Evolutionary conservation across 2,888 invertebrate genomes (phyloP).

Genomic region (Galerucella calmariensis): DNA sequence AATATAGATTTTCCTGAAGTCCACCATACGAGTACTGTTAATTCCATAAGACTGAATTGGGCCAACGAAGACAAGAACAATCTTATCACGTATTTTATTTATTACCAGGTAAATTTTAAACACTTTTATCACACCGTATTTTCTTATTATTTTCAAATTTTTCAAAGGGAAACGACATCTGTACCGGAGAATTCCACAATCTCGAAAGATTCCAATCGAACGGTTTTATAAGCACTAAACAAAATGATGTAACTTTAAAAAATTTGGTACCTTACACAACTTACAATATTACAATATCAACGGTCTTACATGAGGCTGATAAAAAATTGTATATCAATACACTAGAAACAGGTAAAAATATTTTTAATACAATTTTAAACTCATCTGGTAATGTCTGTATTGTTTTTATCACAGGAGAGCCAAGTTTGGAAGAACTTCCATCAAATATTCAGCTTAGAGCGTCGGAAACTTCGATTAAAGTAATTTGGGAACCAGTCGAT

Average conservation of each 20-base stretch:
- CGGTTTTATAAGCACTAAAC: constrained; percentile 56
- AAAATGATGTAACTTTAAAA: constrained; percentile 52
- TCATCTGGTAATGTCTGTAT: no score
- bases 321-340: constrained; percentile 51
- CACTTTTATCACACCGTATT: no score
- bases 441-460: constrained; percentile 52
- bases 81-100: constrained; percentile 54
- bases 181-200: constrained; percentile 48
- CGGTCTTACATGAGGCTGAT: constrained; percentile 54
- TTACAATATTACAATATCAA: constrained; percentile 57
- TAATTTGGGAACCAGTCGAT: constrained; percentile 56
- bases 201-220: constrained; percentile 55
- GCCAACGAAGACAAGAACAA: constrained; percentile 51
- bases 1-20: constrained; percentile 55
- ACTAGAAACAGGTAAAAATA: constrained; percentile 55
- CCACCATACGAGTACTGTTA: constrained; percentile 43
- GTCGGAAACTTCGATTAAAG: constrained; percentile 49
- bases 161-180: constrained; percentile 53
- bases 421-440: constrained; percentile 55
- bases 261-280: constrained; percentile 58
- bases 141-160: no score
- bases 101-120: constrained; percentile 50
- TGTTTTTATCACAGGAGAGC: constrained; percentile 50
- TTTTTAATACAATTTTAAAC: background rate
- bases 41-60: constrained; percentile 54